Conservation (phyloP, 2,888 invertebrate species). For the Lymantria dispar region DNA sequence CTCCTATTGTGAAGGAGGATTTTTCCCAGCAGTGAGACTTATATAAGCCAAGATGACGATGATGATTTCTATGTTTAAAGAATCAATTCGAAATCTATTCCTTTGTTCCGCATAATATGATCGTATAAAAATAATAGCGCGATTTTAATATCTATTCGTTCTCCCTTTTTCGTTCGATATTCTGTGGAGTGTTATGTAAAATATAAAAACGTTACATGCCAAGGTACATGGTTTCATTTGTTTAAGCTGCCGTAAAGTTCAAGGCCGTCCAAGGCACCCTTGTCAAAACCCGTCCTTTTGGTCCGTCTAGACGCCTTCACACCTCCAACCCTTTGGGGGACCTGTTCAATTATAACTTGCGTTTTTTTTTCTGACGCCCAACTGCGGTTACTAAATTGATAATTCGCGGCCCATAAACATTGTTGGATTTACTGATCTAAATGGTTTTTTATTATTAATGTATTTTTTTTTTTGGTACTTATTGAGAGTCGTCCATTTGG, state of each 20-base stretch:
- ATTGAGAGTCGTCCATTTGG: too few relatives aligned
- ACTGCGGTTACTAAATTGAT: not conserved
- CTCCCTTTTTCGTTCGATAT: slow-evolving; percentile 17
- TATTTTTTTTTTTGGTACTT: too few relatives aligned
- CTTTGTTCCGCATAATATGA: slow-evolving; percentile 11
- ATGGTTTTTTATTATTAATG: too few relatives aligned
- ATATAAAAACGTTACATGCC: slow-evolving; percentile 26
- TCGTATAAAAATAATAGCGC: slow-evolving; percentile 28
- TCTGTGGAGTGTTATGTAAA: slow-evolving; percentile 16
- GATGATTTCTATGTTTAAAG: too few relatives aligned
- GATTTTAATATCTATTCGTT: slow-evolving; percentile 10
- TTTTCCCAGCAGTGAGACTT: too few relatives aligned
- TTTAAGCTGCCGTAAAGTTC: slow-evolving; percentile 75
- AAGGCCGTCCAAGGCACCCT: slow-evolving; percentile 76
- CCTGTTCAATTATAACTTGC: slow-evolving; percentile 65
- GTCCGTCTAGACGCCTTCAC: slow-evolving; percentile 79
- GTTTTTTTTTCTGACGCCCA: slow-evolving; percentile 32
- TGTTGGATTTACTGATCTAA: too few relatives aligned
- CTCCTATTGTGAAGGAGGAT: too few relatives aligned
- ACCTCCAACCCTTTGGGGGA: slow-evolving; percentile 73
- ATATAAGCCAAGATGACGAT: too few relatives aligned
- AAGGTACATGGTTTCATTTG: slow-evolving; percentile 63
- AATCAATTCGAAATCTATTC: too few relatives aligned
- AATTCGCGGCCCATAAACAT: too few relatives aligned
- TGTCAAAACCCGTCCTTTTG: slow-evolving; percentile 75